Conservation (phyloP, 2,113 vertebrate genomes). For the Xenotilapia caudafasciata region DNA sequence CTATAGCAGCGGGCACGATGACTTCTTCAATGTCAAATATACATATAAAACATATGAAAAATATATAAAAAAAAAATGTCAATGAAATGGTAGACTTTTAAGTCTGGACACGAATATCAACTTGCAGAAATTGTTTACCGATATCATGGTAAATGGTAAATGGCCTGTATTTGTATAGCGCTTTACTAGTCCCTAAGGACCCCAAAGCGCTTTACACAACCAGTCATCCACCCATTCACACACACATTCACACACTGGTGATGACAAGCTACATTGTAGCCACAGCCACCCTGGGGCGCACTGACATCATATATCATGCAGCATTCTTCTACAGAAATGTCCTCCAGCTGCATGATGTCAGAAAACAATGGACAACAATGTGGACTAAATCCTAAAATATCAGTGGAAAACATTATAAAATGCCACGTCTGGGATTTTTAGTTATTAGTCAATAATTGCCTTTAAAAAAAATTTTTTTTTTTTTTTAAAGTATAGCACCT, state of each 20-base stretch:
- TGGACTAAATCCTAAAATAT: neutral
- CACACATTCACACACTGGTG: neutral
- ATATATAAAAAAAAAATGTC: accelerated
- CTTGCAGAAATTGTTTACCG: neutral
- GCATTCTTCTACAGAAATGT: neutral
- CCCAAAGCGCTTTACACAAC: neutral
- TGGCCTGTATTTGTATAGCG: neutral
- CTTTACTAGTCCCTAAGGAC: neutral
- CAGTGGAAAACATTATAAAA: neutral
- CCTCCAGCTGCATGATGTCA: neutral
- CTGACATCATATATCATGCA: neutral
- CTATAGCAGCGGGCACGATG: too few species aligned
- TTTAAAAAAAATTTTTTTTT: neutral
- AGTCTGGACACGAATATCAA: neutral
- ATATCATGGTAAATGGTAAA: neutral
- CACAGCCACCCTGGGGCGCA: too few species aligned
- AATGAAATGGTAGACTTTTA: neutral
- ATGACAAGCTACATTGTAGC: too few species aligned
- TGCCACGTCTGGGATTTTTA: neutral
- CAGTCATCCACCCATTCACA: neutral
- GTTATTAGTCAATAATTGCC: neutral
- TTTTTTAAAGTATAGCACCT: neutral
- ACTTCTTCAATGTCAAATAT: too few species aligned
- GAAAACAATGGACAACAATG: neutral
- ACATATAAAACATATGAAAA: too few species aligned